Conservation (phyloP, 2,797 vertebrate species). For the Oreonectes daqikongensis region DNA sequence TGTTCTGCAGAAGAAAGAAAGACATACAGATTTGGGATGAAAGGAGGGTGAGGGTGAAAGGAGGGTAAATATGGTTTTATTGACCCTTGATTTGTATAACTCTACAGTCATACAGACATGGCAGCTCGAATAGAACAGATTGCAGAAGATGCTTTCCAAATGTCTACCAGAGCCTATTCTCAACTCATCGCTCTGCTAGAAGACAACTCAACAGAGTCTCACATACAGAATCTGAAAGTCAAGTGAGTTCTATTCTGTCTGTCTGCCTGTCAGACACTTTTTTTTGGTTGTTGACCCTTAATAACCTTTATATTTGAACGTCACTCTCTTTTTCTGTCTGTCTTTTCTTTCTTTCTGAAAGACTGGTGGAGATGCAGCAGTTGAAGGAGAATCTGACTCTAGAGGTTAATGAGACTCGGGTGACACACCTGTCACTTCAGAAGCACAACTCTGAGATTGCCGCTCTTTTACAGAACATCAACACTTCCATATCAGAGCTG, state of each 20-base stretch:
- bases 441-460: conserved; percentile 56
- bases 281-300: background rate
- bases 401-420: conserved; percentile 66
- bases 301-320: conserved; percentile 8
- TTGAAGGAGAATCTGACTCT: conserved; percentile 72
- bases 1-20: too few relatives aligned
- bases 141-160: conserved; percentile 69
- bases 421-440: conserved; percentile 61
- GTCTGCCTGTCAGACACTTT: conserved; percentile 7
- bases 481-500: conserved; percentile 68
- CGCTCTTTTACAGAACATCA: conserved; percentile 63
- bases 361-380: conserved; percentile 78
- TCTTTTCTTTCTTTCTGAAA: conserved; percentile 54
- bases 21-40: too few relatives aligned
- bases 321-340: conserved; percentile 24
- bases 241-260: conserved; percentile 73
- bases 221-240: conserved; percentile 76
- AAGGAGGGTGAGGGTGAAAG: too few relatives aligned
- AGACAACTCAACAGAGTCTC: conserved; percentile 60
- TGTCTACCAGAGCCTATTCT: conserved; percentile 72
- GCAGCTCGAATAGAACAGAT: conserved; percentile 67
- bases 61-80: background rate
- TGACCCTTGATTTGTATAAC: conserved; percentile 20
- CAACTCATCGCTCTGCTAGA: conserved; percentile 68
- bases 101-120: conserved; percentile 73